These are phyloP conservation scores for Platypus cylindrus DNA, from an alignment of 2,888 invertebrate species.

Conservation along the genomic window DNA sequence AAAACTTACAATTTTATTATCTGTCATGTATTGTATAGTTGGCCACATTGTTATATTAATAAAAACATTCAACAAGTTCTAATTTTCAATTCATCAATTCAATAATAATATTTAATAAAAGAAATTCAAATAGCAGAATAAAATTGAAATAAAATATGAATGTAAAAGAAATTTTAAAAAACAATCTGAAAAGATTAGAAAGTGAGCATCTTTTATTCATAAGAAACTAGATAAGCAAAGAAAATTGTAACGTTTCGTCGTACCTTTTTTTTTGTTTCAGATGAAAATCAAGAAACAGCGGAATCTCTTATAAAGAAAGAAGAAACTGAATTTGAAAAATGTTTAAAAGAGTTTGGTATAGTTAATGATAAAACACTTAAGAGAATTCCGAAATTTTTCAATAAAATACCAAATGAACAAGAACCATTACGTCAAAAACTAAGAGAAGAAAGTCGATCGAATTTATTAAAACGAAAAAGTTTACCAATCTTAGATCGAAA, in stretches of 20 bases:
- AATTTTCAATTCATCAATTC: too few relatives aligned
- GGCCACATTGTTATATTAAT: too few relatives aligned
- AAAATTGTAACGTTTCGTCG: too few relatives aligned
- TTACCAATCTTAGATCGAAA: slow-evolving; percentile 74
- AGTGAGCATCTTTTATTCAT: slow-evolving; percentile 26
- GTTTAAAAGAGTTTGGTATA: slow-evolving; percentile 23
- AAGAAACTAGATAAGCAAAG: too few relatives aligned
- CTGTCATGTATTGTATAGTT: too few relatives aligned
- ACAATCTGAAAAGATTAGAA: slow-evolving; percentile 40
- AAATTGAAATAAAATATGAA: too few relatives aligned
- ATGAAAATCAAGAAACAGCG: slow-evolving; percentile 17
- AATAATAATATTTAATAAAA: too few relatives aligned
- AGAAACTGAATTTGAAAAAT: slow-evolving; percentile 23
- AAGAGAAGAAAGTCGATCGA: slow-evolving; percentile 77
- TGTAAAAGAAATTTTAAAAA: slow-evolving; percentile 39
- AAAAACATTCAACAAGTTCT: too few relatives aligned
- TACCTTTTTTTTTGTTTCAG: slow-evolving; percentile 4
- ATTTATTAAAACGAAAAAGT: slow-evolving; percentile 75
- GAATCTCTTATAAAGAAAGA: slow-evolving; percentile 28
- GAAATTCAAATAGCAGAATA: too few relatives aligned
- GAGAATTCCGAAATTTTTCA: slow-evolving; percentile 63
- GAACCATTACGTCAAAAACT: slow-evolving; percentile 69
- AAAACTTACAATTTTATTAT: too few relatives aligned
- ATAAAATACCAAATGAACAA: slow-evolving; percentile 61
- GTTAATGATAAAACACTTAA: slow-evolving; percentile 34